phyloP scores from a whole-genome alignment of 2,797 vertebrate genomes.

The Coregonus ussuriensis region DNA sequence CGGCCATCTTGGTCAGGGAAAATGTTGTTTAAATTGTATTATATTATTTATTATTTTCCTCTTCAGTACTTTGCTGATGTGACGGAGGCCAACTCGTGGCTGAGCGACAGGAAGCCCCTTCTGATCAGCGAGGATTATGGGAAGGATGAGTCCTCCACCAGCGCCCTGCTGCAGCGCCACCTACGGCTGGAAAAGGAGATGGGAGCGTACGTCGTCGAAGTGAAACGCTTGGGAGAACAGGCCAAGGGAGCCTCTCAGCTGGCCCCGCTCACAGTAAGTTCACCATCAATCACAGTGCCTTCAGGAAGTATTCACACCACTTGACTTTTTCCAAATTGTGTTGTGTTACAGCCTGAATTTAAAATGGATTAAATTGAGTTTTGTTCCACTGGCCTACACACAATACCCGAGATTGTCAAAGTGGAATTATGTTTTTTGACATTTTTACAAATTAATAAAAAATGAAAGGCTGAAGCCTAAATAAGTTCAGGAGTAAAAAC shows the following conservation, averaged over 20 bases:
- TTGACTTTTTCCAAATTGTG: too few relatives aligned
- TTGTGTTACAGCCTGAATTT: too few relatives aligned
- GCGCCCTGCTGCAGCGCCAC: conserved; percentile 79
- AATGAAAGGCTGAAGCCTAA: too few relatives aligned
- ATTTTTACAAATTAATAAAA: too few relatives aligned
- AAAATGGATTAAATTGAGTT: too few relatives aligned
- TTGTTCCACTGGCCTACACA: too few relatives aligned
- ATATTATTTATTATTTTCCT: conserved; percentile 1
- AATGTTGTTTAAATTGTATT: too few relatives aligned
- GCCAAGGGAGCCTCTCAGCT: conserved; percentile 70
- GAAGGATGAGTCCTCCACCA: conserved; percentile 75
- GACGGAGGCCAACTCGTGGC: conserved; percentile 79
- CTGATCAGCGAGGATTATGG: conserved; percentile 78
- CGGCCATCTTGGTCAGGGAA: too few relatives aligned
- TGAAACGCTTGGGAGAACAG: conserved; percentile 77
- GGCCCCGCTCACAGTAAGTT: conserved; percentile 73
- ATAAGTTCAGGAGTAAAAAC: too few relatives aligned
- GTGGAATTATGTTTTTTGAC: too few relatives aligned
- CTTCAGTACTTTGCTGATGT: conserved; percentile 85
- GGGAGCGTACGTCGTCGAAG: conserved; percentile 73
- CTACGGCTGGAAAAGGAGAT: conserved; percentile 78
- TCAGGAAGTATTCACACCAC: too few relatives aligned
- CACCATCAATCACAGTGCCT: neutral
- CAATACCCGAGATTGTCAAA: too few relatives aligned
- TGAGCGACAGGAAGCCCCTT: conserved; percentile 76